phyloP scores from a whole-genome alignment of 2,888 invertebrate species.

The Chaitophorus viminalis region DNA sequence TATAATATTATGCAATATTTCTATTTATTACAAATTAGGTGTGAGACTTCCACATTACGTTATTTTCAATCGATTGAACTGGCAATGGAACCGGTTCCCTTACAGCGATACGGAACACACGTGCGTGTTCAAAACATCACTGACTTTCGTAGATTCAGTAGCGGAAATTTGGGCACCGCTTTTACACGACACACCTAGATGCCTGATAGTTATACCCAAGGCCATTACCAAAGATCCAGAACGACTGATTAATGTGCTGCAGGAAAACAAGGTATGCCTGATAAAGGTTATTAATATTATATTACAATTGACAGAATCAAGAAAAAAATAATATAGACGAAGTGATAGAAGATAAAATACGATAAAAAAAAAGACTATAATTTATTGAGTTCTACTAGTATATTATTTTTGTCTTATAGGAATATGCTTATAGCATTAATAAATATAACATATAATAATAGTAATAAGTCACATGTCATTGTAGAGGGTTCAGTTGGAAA shows the following conservation, averaged over 20 bases:
- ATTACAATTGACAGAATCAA: too few species aligned
- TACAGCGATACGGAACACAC: conserved; percentile 75
- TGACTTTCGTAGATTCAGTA: conserved; percentile 91
- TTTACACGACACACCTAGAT: conserved; percentile 74
- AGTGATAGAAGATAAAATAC: too few species aligned
- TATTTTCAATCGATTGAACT: conserved; percentile 83
- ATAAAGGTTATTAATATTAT: not conserved
- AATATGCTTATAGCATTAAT: too few species aligned
- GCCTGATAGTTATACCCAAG: conserved; percentile 80
- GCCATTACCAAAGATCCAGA: conserved; percentile 82
- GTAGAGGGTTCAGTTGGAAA: too few species aligned
- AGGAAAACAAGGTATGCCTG: conserved; percentile 75
- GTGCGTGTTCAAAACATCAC: conserved; percentile 88
- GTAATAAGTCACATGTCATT: too few species aligned
- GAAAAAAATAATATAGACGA: too few species aligned
- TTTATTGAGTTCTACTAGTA: too few species aligned
- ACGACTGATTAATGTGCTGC: conserved; percentile 75
- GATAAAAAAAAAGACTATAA: too few species aligned
- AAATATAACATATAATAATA: too few species aligned
- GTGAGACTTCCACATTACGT: conserved; percentile 82
- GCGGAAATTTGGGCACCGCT: conserved; percentile 89
- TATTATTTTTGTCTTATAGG: too few species aligned
- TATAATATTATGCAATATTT: too few species aligned
- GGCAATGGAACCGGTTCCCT: conserved; percentile 88
- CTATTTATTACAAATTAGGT: conserved; percentile 69